A percentile compares a stretch with the other conserved stretches of the same genome.
Conservation (phyloP, 1,140 invertebrate genomes). For the Andricus grossulariae region DNA sequence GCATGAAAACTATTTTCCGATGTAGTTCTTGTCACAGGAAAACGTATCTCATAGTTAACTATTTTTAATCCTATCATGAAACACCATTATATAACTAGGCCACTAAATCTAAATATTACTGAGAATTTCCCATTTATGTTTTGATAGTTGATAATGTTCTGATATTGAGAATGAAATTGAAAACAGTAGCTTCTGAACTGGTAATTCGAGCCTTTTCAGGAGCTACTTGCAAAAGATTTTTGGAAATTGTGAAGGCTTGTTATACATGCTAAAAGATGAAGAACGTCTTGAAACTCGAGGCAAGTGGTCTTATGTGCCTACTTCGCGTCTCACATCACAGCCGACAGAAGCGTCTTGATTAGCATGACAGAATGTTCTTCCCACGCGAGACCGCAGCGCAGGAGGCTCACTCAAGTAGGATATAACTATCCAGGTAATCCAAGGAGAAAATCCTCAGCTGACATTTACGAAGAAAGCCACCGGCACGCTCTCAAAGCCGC, state of each 20-base stretch:
- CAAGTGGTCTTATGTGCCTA: slow-evolving; percentile 5
- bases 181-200: not conserved
- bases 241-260: slow-evolving; percentile 11
- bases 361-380: slow-evolving; percentile 40
- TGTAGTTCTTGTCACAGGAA: too few relatives aligned
- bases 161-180: not conserved
- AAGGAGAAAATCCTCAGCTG: slow-evolving; percentile 56
- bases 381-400: slow-evolving; percentile 36
- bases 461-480: slow-evolving; percentile 65
- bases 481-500: slow-evolving; percentile 33
- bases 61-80: too few relatives aligned
- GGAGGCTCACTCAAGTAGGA: slow-evolving; percentile 19
- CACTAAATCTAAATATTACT: too few relatives aligned
- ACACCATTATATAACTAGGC: too few relatives aligned
- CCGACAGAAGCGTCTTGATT: slow-evolving; percentile 36
- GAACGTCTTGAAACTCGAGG: not conserved
- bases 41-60: too few relatives aligned
- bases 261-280: not conserved
- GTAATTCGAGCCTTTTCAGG: not conserved
- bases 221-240: not conserved
- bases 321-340: not conserved
- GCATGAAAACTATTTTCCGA: too few relatives aligned
- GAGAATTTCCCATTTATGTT: too few relatives aligned
- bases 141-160: too few relatives aligned
- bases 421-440: slow-evolving; percentile 49